Conservation (phyloP, 2,797 vertebrate genomes). For the Cirrhinus molitorella region DNA sequence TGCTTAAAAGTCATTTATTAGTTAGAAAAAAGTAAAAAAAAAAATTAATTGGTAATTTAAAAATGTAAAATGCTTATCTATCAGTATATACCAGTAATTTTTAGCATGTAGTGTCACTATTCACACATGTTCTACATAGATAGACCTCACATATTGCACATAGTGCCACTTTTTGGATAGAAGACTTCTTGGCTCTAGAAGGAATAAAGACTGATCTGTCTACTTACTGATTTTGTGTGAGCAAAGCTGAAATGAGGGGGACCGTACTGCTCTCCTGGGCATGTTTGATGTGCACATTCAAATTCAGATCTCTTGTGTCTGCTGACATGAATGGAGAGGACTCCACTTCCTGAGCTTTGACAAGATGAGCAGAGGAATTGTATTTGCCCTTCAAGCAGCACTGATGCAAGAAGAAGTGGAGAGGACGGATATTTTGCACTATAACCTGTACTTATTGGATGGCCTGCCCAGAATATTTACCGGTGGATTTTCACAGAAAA, state of each 20-base stretch:
- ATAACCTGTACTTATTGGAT: slow-evolving; percentile 2
- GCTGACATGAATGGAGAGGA: slow-evolving; percentile 35
- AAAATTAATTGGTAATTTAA: not conserved
- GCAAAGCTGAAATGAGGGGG: slow-evolving; percentile 26
- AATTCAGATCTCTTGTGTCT: slow-evolving; percentile 47
- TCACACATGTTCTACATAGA: not conserved
- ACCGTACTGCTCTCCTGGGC: slow-evolving; percentile 31
- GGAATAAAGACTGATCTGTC: slow-evolving; percentile 32
- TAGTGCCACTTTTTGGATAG: slow-evolving; percentile 1
- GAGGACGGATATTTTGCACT: slow-evolving; percentile 15
- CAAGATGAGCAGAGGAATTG: slow-evolving; percentile 49
- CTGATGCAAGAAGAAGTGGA: slow-evolving; percentile 42
- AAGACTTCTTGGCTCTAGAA: slow-evolving; percentile 4
- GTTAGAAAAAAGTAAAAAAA: not conserved
- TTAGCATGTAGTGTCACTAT: not conserved
- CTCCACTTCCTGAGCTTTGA: slow-evolving; percentile 32
- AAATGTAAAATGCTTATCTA: not conserved
- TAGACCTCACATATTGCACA: not conserved
- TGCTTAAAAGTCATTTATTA: not conserved
- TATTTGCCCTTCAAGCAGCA: slow-evolving; percentile 50
- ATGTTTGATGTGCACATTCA: slow-evolving; percentile 51
- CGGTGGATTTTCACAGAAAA: not conserved
- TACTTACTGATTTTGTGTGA: slow-evolving; percentile 53
- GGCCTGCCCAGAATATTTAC: not conserved
- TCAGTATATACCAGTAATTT: not conserved